Conservation (phyloP, 2,113 vertebrate genomes). For the Sebastes schlegelii region DNA sequence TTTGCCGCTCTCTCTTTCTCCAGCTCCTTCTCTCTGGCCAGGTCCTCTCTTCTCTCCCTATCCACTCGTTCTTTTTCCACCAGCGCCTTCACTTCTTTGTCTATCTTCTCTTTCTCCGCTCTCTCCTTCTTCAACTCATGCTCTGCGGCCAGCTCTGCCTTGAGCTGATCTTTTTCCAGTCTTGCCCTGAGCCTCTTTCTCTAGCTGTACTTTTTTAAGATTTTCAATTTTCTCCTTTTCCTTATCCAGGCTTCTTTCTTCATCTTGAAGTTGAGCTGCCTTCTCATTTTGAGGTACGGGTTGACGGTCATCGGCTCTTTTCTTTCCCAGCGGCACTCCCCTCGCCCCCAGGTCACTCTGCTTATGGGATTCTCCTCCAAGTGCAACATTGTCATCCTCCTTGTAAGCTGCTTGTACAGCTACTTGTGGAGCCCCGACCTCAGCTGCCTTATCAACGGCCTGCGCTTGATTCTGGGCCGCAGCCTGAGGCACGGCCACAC, state of each 20-base stretch:
- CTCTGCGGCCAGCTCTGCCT: conserved; percentile 36
- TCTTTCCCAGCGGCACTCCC: conserved; percentile 77
- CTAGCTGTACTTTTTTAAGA: conserved; percentile 28
- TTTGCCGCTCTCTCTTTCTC: conserved; percentile 46
- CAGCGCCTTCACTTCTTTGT: conserved; percentile 48
- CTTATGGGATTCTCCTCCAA: conserved; percentile 42
- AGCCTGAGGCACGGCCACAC: background rate
- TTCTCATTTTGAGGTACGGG: conserved; percentile 34
- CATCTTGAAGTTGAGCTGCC: background rate
- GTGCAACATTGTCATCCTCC: conserved; percentile 38
- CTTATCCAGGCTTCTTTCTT: conserved; percentile 25
- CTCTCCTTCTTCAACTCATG: conserved; percentile 47
- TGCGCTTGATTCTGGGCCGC: conserved; percentile 49
- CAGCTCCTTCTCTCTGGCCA: conserved; percentile 48
- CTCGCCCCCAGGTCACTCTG: conserved; percentile 68
- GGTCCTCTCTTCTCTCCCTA: conserved; percentile 24
- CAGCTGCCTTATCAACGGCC: conserved; percentile 7
- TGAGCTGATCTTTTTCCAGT: conserved; percentile 47
- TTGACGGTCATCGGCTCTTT: background rate
- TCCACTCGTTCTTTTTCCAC: conserved; percentile 41
- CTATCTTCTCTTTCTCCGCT: background rate
- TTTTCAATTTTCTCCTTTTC: conserved; percentile 38
- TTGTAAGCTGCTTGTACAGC: conserved; percentile 55
- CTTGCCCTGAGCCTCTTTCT: conserved; percentile 43
- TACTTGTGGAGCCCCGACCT: conserved; percentile 29